phyloP scores from a whole-genome alignment of 2,797 vertebrate species.

The Leptodactylus fallax region DNA sequence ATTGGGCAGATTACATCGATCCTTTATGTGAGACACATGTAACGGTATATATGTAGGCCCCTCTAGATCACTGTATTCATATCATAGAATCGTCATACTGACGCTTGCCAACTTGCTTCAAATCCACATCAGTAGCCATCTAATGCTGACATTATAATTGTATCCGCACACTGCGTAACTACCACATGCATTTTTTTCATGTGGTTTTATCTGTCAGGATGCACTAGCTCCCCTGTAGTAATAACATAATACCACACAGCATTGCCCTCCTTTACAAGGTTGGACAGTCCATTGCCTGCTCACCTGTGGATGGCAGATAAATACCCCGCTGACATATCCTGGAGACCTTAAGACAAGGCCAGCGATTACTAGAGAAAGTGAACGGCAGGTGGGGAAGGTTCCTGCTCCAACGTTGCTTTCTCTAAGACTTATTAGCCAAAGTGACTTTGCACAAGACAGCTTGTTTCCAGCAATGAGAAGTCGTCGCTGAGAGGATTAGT shows the following conservation, averaged over 20 bases:
- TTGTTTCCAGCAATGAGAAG: background rate
- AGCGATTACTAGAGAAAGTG: background rate
- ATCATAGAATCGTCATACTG: background rate
- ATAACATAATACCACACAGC: background rate
- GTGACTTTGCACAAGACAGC: constrained; percentile 47
- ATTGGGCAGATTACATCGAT: background rate
- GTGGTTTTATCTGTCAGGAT: background rate
- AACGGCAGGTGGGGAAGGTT: background rate
- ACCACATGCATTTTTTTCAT: background rate
- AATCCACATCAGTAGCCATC: background rate
- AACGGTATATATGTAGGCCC: no score
- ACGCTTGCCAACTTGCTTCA: background rate
- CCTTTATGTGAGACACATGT: background rate
- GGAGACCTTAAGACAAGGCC: background rate
- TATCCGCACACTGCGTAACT: background rate
- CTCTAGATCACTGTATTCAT: background rate
- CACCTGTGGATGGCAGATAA: background rate
- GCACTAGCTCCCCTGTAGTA: background rate
- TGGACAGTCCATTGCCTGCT: background rate
- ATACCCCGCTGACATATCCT: background rate
- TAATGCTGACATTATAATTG: background rate
- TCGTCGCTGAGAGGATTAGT: constrained; percentile 20
- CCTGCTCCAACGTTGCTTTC: background rate
- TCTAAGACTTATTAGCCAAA: constrained; percentile 40
- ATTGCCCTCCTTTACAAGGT: background rate